A percentile compares a stretch with the other conserved stretches of the same genome.
phyloP scores from a whole-genome alignment of 2,888 invertebrate species.

The Colletes collaris region DNA sequence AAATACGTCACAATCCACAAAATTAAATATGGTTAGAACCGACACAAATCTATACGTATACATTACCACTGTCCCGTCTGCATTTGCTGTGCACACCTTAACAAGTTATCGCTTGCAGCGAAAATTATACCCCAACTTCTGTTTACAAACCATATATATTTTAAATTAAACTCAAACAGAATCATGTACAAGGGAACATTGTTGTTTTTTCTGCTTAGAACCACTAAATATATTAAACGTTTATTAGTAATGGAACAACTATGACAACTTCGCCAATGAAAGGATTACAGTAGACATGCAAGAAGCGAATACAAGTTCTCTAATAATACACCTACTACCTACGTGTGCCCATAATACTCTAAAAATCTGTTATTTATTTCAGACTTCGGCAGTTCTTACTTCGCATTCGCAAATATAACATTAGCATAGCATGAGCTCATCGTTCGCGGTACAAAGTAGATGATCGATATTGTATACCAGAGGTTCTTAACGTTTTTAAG shows the following conservation, averaged over 20 bases:
- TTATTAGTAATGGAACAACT: too few species aligned
- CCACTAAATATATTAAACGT: too few species aligned
- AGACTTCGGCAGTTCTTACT: not conserved
- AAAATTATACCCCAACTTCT: not conserved
- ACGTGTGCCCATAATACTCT: not conserved
- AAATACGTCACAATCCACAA: too few species aligned
- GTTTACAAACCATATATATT: constrained; percentile 20
- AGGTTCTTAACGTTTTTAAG: too few species aligned
- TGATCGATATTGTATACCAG: too few species aligned
- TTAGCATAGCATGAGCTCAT: not conserved
- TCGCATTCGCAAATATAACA: not conserved
- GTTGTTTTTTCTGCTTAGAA: not conserved
- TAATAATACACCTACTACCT: not conserved
- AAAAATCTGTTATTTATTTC: not conserved
- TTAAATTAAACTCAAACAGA: constrained; percentile 1
- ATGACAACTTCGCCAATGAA: not conserved
- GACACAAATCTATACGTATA: too few species aligned
- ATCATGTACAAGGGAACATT: constrained; percentile 3
- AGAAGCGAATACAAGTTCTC: too few species aligned
- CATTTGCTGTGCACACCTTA: not conserved
- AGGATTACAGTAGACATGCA: not conserved
- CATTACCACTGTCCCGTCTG: not conserved
- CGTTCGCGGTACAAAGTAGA: too few species aligned
- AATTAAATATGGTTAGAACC: too few species aligned
- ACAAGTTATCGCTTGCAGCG: not conserved